A percentile compares a stretch with the other conserved stretches of the same genome.
Evolutionary conservation across 2,888 invertebrate species (phyloP).

Genomic region (Ecliptopera silaceata): DNA sequence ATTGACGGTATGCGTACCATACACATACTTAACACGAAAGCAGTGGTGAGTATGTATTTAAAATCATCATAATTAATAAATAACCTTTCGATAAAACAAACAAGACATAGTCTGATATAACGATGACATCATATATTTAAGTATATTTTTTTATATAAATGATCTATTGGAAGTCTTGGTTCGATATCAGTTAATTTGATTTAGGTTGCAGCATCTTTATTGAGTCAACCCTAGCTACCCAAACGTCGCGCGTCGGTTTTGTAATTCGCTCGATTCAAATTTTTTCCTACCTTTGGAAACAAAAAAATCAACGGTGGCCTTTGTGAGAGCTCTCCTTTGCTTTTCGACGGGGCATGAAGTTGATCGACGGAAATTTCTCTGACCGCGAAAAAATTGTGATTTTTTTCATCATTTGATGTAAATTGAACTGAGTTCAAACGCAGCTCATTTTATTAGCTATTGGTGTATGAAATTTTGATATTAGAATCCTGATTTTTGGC

Average conservation of each 20-base stretch:
- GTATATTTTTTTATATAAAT: no score
- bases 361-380: slow-evolving; percentile 66
- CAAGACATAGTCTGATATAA: no score
- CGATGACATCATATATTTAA: no score
- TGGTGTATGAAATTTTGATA: slow-evolving; percentile 43
- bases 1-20: no score
- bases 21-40: no score
- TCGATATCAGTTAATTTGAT: neutral
- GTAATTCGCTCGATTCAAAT: slow-evolving; percentile 72
- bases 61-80: no score
- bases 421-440: slow-evolving; percentile 55
- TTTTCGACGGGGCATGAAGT: slow-evolving; percentile 71
- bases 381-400: slow-evolving; percentile 67
- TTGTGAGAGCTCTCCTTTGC: slow-evolving; percentile 74
- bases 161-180: no score
- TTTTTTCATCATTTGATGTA: slow-evolving; percentile 68
- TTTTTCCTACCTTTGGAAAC: slow-evolving; percentile 68
- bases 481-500: slow-evolving; percentile 34
- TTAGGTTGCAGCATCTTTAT: neutral
- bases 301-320: slow-evolving; percentile 68
- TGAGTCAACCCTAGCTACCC: slow-evolving; percentile 55
- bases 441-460: slow-evolving; percentile 52
- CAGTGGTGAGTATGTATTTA: no score
- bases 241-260: slow-evolving; percentile 61
- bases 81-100: no score